Base-by-base conservation (phyloP, 2,113 vertebrate genomes). In the Triplophysa tibetana region DNA sequence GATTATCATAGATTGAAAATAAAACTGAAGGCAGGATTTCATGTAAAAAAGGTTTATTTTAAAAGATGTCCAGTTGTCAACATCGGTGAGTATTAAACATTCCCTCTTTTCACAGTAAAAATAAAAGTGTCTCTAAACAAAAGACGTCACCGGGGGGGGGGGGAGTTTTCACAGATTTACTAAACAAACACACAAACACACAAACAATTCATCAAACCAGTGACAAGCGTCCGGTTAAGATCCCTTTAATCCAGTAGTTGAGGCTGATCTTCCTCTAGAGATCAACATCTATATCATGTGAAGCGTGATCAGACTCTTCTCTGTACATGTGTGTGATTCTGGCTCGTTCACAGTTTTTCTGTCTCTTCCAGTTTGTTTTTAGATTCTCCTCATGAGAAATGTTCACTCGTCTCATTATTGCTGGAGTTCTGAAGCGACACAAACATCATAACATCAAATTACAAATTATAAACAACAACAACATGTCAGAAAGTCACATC, bases 341-440 rank as follows among this genome's bases (percentile, higher is more conserved):
- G 12, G 2, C 14, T 1, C 5, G 14, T 17, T 16, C 50, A 16
- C 50, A 52, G 16, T 52, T 52, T 16, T 50, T 14, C 52, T n/a
- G 17, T n/a, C 2, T 10, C n/a, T 58, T 58, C 54, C 19, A 58
- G 54, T 8, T n/a, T 58, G 54, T n/a, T n/a, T 21, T 21, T 3
- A 48, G 63, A 58, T 21, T n/a, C 16, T 56, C 19, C 9, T 8
- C 12, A n/a, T 2, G n/a, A 12, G 33, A 66, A 0, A 23, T 33
- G 38, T 21, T 72, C 75, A 41, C 12, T n/a, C 8, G 21, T 19
- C 19, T 83, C 81, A 85, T 2, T 69, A 33, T 26, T 65, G 69
- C 81, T 85, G 29, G 78, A 78, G 9, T 73, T 70, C 84, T 85
- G 77, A 63, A 83, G 74, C 6, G 33, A 38, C 33, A 38, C 33